A percentile compares a stretch with the other conserved stretches of the same genome.
Conservation (phyloP, 35 echinoderm and acorn worm genomes). For the Stichopus chloronotus region DNA sequence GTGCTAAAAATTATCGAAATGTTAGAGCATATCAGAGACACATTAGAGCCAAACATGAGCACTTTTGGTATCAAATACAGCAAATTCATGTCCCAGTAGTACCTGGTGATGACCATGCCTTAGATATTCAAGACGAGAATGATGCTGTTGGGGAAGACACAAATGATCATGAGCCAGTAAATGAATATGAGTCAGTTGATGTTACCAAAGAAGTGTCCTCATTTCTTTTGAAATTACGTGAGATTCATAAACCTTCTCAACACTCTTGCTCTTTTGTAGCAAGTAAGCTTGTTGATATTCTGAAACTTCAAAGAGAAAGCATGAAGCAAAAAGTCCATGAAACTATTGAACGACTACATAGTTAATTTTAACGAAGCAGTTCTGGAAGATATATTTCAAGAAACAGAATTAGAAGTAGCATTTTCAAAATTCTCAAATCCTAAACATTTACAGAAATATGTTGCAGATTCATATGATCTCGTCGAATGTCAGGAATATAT, state of each 20-base stretch:
- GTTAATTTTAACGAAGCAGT: neutral
- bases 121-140: neutral
- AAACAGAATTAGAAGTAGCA: conserved; percentile 13
- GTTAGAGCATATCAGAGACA: conserved; percentile 2
- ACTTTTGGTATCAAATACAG: neutral
- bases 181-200: neutral
- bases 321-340: neutral
- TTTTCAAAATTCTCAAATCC: neutral
- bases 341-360: too few species aligned
- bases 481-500: neutral
- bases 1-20: conserved; percentile 29
- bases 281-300: conserved; percentile 46
- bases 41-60: neutral
- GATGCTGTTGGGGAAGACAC: neutral
- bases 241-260: conserved; percentile 22
- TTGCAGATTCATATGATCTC: conserved; percentile 17
- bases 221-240: conserved; percentile 14
- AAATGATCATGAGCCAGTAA: neutral
- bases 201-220: neutral
- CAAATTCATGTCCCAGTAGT: neutral
- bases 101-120: neutral
- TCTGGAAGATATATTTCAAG: neutral
- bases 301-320: conserved; percentile 7
- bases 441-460: neutral
- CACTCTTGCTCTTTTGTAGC: conserved; percentile 39